These are phyloP conservation scores for Epinephelus fuscoguttatus DNA, from an alignment of 2,113 vertebrate genomes.

Conservation along the genomic window DNA sequence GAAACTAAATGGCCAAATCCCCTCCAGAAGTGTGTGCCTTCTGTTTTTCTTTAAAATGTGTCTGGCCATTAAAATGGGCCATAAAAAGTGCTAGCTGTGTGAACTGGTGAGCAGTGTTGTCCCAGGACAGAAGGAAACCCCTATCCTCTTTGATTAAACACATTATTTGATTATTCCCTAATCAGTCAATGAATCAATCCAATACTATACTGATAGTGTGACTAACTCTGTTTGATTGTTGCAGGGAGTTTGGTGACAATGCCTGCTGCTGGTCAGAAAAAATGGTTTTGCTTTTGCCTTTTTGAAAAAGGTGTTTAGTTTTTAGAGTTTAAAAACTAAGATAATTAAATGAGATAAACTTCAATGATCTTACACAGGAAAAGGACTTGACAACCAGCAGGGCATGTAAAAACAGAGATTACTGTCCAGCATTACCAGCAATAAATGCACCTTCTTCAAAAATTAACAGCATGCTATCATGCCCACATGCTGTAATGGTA, in stretches of 20 bases:
- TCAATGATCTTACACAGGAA: no score
- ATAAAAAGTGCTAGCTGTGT: slow-evolving; percentile 27
- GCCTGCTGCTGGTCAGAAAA: neutral
- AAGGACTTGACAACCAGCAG: no score
- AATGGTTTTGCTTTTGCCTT: neutral
- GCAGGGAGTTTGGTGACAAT: neutral
- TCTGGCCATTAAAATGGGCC: slow-evolving; percentile 30
- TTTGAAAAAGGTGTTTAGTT: neutral
- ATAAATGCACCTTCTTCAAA: neutral
- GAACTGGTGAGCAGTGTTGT: neutral
- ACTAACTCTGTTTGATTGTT: neutral
- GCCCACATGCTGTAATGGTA: no score
- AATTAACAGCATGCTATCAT: neutral
- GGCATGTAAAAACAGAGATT: no score
- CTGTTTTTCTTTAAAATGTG: slow-evolving; percentile 52
- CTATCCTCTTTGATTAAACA: neutral
- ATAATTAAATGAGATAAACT: no score
- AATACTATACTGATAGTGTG: neutral
- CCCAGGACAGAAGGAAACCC: slow-evolving; percentile 11
- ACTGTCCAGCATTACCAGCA: neutral
- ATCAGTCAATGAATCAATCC: neutral
- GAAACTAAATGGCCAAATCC: slow-evolving; percentile 32
- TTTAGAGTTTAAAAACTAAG: neutral
- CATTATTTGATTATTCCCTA: neutral
- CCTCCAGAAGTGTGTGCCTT: slow-evolving; percentile 53